phyloP scores from a whole-genome alignment of 2,888 invertebrate species.

The Catocala nupta region DNA sequence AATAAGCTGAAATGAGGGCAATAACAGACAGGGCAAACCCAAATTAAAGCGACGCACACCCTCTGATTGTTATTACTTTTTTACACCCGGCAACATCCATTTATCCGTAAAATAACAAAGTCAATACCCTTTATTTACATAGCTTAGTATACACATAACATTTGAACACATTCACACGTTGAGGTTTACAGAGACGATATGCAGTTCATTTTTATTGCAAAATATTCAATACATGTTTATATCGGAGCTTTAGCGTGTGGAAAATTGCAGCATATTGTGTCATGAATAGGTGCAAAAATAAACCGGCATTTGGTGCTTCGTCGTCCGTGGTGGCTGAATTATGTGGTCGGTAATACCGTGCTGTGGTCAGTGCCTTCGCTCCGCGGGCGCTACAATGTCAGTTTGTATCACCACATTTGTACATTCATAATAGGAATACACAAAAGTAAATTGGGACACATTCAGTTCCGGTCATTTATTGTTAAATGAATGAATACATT shows the following conservation, averaged over 20 bases:
- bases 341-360: slow-evolving; percentile 1
- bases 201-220: slow-evolving; percentile 2
- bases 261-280: not conserved
- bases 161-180: not conserved
- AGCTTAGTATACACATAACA: not conserved
- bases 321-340: not conserved
- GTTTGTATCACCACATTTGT: slow-evolving; percentile 28
- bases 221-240: slow-evolving; percentile 2
- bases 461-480: slow-evolving; percentile 37
- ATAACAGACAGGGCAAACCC: no score
- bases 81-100: not conserved
- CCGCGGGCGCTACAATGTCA: slow-evolving; percentile 29
- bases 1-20: no score
- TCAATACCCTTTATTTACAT: not conserved
- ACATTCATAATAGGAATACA: slow-evolving; percentile 19
- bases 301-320: not conserved
- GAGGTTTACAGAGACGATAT: not conserved
- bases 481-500: slow-evolving; percentile 32
- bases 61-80: not conserved
- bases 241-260: not conserved
- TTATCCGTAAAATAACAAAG: not conserved
- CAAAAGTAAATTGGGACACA: slow-evolving; percentile 33
- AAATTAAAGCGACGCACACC: not conserved
- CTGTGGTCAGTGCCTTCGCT: slow-evolving; percentile 24
- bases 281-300: slow-evolving; percentile 1